Base-by-base conservation (phyloP, 2,113 vertebrate genomes). In the Eleginops maclovinus region DNA sequence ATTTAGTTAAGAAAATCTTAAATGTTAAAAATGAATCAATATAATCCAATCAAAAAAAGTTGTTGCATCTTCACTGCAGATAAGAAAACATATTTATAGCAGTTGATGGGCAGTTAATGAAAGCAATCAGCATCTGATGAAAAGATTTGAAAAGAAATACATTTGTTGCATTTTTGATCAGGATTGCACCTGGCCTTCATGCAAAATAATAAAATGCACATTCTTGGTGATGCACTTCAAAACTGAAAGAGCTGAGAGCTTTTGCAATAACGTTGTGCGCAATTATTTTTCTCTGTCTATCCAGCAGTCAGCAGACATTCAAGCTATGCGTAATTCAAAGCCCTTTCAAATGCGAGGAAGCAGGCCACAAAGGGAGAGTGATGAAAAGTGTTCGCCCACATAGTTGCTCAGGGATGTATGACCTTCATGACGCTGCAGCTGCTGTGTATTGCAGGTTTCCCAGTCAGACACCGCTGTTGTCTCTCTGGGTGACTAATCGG, bases 371-470 rank as follows among this genome's bases (percentile, higher is more conserved):
- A 90, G 10, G 46, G 22, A 65, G 15, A 36, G 74, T n/a, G 71
- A 83, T 75, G 70, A 77, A 43, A 66, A 85, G 58, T 36, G 14
- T 31, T 62, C 62, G 22, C 88, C 77, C 78, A 83, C 84, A 28
- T 7, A 3, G 61, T 4, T 43, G 73, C 63, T 21, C 22, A 41
- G 50, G 36, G 49, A 73, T 15, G 75, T 43, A 72, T 55, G 75
- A 74, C 84, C 79, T 85, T 85, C 50, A 46, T 66, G 76, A 79
- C 13, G 73, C 70, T 50, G 55, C 62, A 41, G 70, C 59, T 72
- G 73, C 31, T 59, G n/a, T 63, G 59, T 36, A 50, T 78, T 10
- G 10, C 4, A 58, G 58, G 19, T 54, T 71, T 62, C 40, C 53
- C 54, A 15, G 47, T 53, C 28, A 65, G 21, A 15, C 43, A 4